phyloP scores from a whole-genome alignment of 2,113 vertebrate species.

The Carassius gibelio region DNA sequence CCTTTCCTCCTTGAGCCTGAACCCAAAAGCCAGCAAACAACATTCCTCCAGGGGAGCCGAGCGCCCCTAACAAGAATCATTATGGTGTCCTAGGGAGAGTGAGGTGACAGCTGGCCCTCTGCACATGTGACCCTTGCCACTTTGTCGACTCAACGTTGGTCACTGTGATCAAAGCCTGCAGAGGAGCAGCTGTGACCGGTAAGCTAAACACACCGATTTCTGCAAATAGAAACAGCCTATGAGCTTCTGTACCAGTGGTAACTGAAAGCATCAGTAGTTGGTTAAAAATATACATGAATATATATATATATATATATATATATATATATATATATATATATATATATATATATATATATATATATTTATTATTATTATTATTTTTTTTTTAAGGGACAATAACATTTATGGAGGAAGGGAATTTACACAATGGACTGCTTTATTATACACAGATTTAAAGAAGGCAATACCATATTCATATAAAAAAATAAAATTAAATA shows the following conservation, averaged over 20 bases:
- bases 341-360: no score
- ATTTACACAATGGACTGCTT: background rate
- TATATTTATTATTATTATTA: background rate
- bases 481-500: background rate
- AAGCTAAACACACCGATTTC: conserved; percentile 59
- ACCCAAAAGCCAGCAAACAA: conserved; percentile 52
- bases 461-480: background rate
- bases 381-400: background rate
- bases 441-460: background rate
- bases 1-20: conserved; percentile 16
- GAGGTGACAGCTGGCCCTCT: conserved; percentile 32
- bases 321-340: no score
- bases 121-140: conserved; percentile 56
- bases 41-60: conserved; percentile 58
- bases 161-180: conserved; percentile 60
- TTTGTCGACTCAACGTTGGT: conserved; percentile 60
- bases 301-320: no score
- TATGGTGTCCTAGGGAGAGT: conserved; percentile 32
- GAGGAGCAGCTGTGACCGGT: conserved; percentile 63
- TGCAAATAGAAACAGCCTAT: conserved; percentile 44
- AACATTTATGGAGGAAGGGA: background rate
- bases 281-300: background rate
- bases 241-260: conserved; percentile 9
- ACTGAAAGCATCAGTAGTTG: background rate
- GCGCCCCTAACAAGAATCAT: conserved; percentile 60